Percentiles rank a stretch among this genome's conserved stretches.
phyloP scores from a whole-genome alignment of 2,113 vertebrate genomes.

The Corapipo altera region DNA sequence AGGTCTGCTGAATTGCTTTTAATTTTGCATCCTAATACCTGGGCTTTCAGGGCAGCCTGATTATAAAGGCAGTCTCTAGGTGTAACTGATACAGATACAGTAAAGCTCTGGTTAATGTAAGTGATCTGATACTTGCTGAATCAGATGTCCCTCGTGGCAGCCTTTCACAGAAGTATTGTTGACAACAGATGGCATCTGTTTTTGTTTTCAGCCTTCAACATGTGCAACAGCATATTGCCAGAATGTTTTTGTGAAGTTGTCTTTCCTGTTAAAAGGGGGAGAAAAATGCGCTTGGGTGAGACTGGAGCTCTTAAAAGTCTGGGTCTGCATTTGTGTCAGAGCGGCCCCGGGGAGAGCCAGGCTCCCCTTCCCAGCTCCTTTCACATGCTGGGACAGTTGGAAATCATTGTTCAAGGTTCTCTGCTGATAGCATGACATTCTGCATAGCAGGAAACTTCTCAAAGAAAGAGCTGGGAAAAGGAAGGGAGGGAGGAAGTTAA shows the following conservation, averaged over 20 bases:
- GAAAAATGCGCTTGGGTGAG: background rate
- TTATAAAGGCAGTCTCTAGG: background rate
- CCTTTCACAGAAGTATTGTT: constrained; percentile 38
- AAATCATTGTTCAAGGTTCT: background rate
- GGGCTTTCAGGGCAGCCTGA: background rate
- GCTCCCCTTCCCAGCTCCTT: constrained; percentile 5
- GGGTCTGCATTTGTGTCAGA: background rate
- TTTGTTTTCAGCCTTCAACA: constrained; percentile 33
- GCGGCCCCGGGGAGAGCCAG: background rate
- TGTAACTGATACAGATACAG: background rate
- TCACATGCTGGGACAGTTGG: constrained; percentile 36
- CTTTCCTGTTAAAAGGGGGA: constrained; percentile 24
- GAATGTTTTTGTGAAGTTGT: constrained; percentile 28
- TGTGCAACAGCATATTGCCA: background rate
- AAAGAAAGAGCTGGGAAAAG: constrained; percentile 14
- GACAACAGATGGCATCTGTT: constrained; percentile 41
- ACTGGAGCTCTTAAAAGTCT: background rate
- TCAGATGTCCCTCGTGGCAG: constrained; percentile 50
- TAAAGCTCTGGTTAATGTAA: background rate
- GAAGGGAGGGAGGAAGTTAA: background rate
- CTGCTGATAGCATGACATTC: background rate
- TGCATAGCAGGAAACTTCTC: constrained; percentile 27
- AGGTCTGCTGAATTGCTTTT: background rate
- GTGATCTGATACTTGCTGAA: constrained; percentile 15
- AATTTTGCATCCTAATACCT: background rate